These are phyloP conservation scores for Fopius arisanus DNA, from an alignment of 1,140 invertebrate genomes.

Conservation along the genomic window DNA sequence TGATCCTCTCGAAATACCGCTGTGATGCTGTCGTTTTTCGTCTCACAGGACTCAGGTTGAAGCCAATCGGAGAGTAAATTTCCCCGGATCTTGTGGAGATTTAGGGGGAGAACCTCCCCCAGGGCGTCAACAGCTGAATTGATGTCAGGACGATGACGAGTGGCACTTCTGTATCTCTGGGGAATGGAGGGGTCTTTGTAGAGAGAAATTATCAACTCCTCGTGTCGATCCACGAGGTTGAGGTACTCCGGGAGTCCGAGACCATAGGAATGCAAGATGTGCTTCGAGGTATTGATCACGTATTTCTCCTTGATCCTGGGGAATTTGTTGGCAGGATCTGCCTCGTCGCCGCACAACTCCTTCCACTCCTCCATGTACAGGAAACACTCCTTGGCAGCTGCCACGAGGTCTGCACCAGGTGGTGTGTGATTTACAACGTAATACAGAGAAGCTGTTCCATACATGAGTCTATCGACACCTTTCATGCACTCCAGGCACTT, in stretches of 20 bases:
- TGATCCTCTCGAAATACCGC: constrained; percentile 28
- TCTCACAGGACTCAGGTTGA: constrained; percentile 42
- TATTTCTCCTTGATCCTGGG: constrained; percentile 57
- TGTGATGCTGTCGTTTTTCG: constrained; percentile 46
- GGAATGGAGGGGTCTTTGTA: constrained; percentile 60
- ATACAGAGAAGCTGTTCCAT: constrained; percentile 56
- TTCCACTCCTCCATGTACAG: constrained; percentile 43
- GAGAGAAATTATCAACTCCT: constrained; percentile 51
- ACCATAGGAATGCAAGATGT: constrained; percentile 55
- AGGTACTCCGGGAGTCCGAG: constrained; percentile 55
- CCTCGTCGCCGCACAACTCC: constrained; percentile 35
- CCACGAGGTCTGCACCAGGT: constrained; percentile 60
- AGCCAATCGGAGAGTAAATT: constrained; percentile 58
- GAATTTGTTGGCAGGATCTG: constrained; percentile 27
- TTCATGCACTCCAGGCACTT: constrained; percentile 54
- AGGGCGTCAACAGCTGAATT: constrained; percentile 53
- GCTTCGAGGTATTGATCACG: constrained; percentile 51
- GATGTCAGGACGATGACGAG: constrained; percentile 51
- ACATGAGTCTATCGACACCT: constrained; percentile 47
- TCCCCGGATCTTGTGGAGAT: constrained; percentile 47
- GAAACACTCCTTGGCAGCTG: constrained; percentile 58
- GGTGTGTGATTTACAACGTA: constrained; percentile 59
- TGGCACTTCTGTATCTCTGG: constrained; percentile 42
- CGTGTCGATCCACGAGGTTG: constrained; percentile 46
- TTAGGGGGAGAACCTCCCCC: constrained; percentile 48